Conservation (phyloP, 64 coral and sea anemone species). For the Trachythela sp. region DNA sequence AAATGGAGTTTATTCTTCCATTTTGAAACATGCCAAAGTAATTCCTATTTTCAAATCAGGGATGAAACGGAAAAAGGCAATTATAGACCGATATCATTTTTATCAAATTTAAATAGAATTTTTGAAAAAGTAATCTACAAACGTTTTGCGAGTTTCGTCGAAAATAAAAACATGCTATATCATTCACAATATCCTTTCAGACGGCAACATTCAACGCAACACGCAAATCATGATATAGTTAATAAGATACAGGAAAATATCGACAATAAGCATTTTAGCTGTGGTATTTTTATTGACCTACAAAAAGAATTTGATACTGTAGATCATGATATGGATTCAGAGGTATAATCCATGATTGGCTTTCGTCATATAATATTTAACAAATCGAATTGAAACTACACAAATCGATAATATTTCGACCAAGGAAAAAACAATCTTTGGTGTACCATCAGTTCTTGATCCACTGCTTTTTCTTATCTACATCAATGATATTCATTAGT, state of each 20-base stretch:
- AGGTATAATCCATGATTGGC: background rate
- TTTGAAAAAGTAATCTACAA: conserved; percentile 13
- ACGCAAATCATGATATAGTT: conserved; percentile 30
- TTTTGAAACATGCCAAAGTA: conserved; percentile 33
- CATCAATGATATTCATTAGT: no score
- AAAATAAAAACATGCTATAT: conserved; percentile 25
- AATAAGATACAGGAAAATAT: conserved; percentile 19
- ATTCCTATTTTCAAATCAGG: conserved; percentile 30
- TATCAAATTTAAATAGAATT: conserved; percentile 17
- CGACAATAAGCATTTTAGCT: background rate
- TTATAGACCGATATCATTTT: conserved; percentile 13
- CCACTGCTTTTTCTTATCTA: background rate
- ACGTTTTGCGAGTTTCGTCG: background rate
- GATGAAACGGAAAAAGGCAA: background rate
- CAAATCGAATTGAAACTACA: background rate
- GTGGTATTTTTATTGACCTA: no score
- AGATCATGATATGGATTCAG: no score
- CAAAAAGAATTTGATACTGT: no score
- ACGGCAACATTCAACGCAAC: background rate
- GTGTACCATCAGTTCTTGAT: background rate
- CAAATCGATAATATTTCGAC: background rate
- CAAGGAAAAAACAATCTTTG: background rate
- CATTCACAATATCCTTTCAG: conserved; percentile 29
- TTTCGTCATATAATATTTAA: background rate
- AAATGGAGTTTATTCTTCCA: conserved; percentile 8